These are phyloP conservation scores for Melikaiella ostensackeni DNA, from an alignment of 2,888 invertebrate species.

Conservation along the genomic window DNA sequence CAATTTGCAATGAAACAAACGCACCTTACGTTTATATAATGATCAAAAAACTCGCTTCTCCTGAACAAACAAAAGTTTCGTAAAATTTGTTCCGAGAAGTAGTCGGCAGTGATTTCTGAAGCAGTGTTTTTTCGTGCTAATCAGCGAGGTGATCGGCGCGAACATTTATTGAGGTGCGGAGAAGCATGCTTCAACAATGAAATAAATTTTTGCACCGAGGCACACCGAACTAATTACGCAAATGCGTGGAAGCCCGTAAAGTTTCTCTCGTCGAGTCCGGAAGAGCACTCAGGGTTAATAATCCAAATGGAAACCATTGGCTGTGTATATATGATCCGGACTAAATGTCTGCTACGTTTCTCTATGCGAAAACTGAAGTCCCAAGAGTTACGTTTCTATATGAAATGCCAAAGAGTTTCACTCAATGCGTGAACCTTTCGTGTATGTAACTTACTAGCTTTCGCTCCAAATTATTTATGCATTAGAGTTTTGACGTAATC, in stretches of 20 bases:
- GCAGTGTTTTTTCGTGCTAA: slow-evolving; percentile 5
- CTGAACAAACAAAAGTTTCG: neutral
- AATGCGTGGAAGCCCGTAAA: slow-evolving; percentile 25
- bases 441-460: neutral
- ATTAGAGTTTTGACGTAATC: slow-evolving; percentile 5
- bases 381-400: neutral
- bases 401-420: slow-evolving; percentile 3
- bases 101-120: neutral
- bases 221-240: slow-evolving; percentile 33
- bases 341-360: neutral
- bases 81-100: slow-evolving; percentile 26
- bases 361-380: neutral
- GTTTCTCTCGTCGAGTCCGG: slow-evolving; percentile 11
- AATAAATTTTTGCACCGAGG: slow-evolving; percentile 6
- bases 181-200: slow-evolving; percentile 24
- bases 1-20: too few species aligned
- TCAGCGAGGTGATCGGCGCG: slow-evolving; percentile 10
- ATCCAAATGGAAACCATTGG: slow-evolving; percentile 29
- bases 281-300: slow-evolving; percentile 33
- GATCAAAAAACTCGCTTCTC: neutral
- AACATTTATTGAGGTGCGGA: slow-evolving; percentile 19
- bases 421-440: slow-evolving; percentile 14
- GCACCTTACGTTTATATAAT: neutral
- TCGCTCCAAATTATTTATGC: slow-evolving; percentile 35
- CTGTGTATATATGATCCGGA: neutral